Evolutionary conservation across 1,140 invertebrate genomes (phyloP).

Genomic region (Papilio polyxenes): DNA sequence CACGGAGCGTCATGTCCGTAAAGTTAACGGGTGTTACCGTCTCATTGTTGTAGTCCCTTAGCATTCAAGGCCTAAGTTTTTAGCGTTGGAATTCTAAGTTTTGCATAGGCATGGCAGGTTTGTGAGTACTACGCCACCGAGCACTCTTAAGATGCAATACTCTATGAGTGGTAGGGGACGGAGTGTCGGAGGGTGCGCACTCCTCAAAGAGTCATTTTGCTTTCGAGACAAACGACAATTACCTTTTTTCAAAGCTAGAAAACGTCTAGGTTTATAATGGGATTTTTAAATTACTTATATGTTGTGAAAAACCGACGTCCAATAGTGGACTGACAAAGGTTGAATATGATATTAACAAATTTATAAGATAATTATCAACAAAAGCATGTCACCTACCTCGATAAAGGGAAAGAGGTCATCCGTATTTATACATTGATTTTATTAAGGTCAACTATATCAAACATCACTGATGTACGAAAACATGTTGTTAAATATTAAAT

Average conservation of each 20-base stretch:
- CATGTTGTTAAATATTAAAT: not conserved
- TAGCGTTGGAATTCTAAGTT: not conserved
- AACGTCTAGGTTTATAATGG: slow-evolving; percentile 9
- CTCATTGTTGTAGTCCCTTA: slow-evolving; percentile 10
- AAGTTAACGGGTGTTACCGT: not conserved
- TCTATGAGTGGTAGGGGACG: slow-evolving; percentile 16
- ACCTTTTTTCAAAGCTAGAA: slow-evolving; percentile 16
- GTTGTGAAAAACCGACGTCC: not conserved
- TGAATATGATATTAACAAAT: not conserved
- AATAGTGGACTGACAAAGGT: not conserved
- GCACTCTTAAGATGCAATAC: slow-evolving; percentile 22
- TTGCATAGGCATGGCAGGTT: not conserved
- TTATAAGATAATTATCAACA: not conserved
- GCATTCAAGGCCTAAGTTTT: not conserved
- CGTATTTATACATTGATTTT: not conserved
- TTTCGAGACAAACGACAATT: slow-evolving; percentile 29
- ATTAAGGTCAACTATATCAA: not conserved
- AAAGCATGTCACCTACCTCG: too few relatives aligned
- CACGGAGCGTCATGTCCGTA: not conserved
- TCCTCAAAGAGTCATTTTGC: slow-evolving; percentile 24
- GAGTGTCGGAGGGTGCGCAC: slow-evolving; percentile 21
- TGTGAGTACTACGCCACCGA: not conserved
- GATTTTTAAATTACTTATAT: not conserved
- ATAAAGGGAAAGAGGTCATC: too few relatives aligned
- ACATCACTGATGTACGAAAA: not conserved